Base-by-base conservation (phyloP, 64 coral and sea anemone genomes). In the Hydrozoanthus tunicans region DNA sequence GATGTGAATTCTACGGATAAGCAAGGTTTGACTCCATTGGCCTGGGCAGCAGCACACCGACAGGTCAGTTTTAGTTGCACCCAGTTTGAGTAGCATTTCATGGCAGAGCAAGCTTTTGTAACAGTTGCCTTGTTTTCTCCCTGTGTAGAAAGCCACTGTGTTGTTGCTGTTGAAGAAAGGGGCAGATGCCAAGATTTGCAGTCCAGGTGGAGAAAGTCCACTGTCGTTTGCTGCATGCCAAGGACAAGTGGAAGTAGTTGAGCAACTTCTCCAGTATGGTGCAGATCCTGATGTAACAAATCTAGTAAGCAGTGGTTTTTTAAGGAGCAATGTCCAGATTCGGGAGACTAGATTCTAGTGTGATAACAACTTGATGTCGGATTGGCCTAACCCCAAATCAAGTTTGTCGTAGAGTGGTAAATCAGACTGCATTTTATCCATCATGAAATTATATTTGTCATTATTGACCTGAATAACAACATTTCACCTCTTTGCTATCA, bases 31-130 rank as follows among this genome's bases (percentile, higher is more conserved):
- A 99, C 97, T 53, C 97, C 97, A 9, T 79, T 99, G 14, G 92
- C 92, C 23, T 99, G 97, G 97, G 97, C 97, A 77, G 94, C 94
- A 24, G 94, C 97, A 15, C 97, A 99, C 79, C 92, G 97, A 86
- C 97, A 99, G 90, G 97, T 99, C 6, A 70, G 83, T 59, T 8
- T 6, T 63, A 17, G 72, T 53, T 85, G 9, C 6, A 53, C 11
- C 10, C 20, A 59, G 10, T 80, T 17, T 62, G 62, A 27, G 17
- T 13, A 43, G 32, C 32, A 43, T 43, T 43, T 43, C 32, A 43
- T 43, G 32, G 32, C 32, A 43, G 32, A 43, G 32, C 32, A 43
- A 43, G 32, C 32, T 43, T 43, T 1, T 43, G 23, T 15, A 24
- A 6, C 5, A 12, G 15, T 15, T 27, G 10, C 23, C 52, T 58